These are phyloP conservation scores for Sebastes oblongus DNA, from an alignment of 2,797 vertebrate species.

Conservation along the genomic window DNA sequence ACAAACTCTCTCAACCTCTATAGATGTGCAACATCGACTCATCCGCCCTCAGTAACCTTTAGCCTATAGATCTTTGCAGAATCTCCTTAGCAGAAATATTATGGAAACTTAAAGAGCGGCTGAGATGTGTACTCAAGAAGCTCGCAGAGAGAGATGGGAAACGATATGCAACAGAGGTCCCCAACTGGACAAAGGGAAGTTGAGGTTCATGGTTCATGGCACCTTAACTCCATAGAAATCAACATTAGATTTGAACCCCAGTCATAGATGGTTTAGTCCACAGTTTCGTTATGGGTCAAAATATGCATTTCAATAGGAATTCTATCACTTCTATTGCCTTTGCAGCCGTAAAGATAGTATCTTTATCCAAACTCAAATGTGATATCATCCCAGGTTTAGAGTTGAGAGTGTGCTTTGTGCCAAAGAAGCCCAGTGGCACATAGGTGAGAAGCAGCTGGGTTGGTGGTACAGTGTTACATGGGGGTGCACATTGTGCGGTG, in stretches of 20 bases:
- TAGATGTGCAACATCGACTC: background rate
- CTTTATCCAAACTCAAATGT: constrained; percentile 20
- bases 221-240: background rate
- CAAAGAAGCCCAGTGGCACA: constrained; percentile 37
- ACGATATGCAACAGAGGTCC: background rate
- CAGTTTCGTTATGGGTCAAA: constrained; percentile 15
- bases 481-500: constrained; percentile 23
- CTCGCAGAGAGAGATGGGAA: background rate
- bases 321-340: constrained; percentile 5
- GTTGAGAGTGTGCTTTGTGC: constrained; percentile 26
- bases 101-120: background rate
- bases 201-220: background rate
- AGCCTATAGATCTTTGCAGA: background rate
- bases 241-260: background rate
- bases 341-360: constrained; percentile 1
- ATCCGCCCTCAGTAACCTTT: background rate
- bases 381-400: constrained; percentile 26
- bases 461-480: constrained; percentile 48
- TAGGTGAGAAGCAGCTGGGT: constrained; percentile 51
- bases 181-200: background rate
- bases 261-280: background rate
- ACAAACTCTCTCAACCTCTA: background rate
- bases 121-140: background rate
- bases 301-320: constrained; percentile 10
- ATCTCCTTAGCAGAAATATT: background rate